Conservation (phyloP, 2,888 invertebrate species). For the Drosophila quinaria region DNA sequence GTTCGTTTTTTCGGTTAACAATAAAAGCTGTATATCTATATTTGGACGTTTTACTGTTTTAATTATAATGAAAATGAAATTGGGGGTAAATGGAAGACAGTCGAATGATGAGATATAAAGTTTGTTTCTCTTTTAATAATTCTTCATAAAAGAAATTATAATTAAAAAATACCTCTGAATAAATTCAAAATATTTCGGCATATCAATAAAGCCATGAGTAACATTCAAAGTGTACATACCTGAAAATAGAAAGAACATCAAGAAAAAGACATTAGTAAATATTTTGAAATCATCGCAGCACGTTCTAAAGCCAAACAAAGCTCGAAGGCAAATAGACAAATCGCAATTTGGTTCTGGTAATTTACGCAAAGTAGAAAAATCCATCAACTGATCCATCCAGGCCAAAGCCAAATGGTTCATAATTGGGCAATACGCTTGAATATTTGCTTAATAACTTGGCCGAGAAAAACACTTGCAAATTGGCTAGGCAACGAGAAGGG, state of each 20-base stretch:
- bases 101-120: not conserved
- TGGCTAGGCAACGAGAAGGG: slow-evolving; percentile 24
- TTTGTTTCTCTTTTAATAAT: not conserved
- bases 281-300: slow-evolving; percentile 12
- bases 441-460: slow-evolving; percentile 55
- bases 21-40: not conserved
- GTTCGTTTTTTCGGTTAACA: not conserved
- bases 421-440: slow-evolving; percentile 49
- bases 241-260: slow-evolving; percentile 39
- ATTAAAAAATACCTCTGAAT: not conserved
- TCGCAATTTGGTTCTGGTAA: slow-evolving; percentile 2
- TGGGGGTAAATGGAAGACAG: not conserved
- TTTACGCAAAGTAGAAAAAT: not conserved
- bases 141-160: not conserved
- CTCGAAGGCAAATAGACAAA: slow-evolving; percentile 15
- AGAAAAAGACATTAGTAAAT: slow-evolving; percentile 57
- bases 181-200: not conserved
- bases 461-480: slow-evolving; percentile 39
- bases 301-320: slow-evolving; percentile 34
- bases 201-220: not conserved
- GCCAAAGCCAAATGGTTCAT: slow-evolving; percentile 47
- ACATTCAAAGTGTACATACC: slow-evolving; percentile 41
- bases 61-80: slow-evolving; percentile 1
- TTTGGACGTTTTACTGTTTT: not conserved
- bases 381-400: slow-evolving; percentile 13